Conservation (phyloP, 2,888 invertebrate species). For the Mantis religiosa region DNA sequence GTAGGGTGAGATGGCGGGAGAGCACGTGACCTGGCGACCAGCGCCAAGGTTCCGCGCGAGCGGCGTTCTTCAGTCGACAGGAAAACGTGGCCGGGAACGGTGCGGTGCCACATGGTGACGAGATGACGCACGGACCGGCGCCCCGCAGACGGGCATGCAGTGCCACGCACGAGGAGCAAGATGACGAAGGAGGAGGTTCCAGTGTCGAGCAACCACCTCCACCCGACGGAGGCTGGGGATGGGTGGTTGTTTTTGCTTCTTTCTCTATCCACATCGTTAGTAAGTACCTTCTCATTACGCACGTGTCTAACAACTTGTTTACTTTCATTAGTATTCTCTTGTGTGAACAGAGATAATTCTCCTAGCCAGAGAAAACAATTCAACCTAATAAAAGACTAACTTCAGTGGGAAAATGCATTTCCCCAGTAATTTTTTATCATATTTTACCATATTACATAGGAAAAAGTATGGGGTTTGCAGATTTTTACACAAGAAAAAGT, state of each 20-base stretch:
- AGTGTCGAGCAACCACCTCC: slow-evolving; percentile 47
- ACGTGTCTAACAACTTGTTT: background rate
- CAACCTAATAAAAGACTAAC: background rate
- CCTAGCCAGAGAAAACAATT: background rate
- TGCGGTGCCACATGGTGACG: background rate
- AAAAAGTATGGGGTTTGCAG: no score
- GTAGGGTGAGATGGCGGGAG: background rate
- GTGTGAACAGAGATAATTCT: background rate
- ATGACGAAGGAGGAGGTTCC: background rate
- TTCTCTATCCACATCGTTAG: slow-evolving; percentile 94
- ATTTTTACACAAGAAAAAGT: no score
- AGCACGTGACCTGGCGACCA: background rate
- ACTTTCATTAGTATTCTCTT: background rate
- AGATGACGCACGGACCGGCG: slow-evolving; percentile 29
- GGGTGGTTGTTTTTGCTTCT: slow-evolving; percentile 89
- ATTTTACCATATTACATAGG: no score
- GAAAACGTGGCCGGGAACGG: background rate
- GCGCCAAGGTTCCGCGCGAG: background rate
- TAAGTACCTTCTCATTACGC: slow-evolving; percentile 54
- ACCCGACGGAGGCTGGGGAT: slow-evolving; percentile 93
- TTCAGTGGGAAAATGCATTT: no score
- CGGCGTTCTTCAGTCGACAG: background rate
- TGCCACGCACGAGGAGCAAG: background rate
- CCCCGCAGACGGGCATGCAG: slow-evolving; percentile 8
- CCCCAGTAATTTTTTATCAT: no score